phyloP scores from a whole-genome alignment of 2,888 invertebrate genomes.

The Erannis defoliaria region DNA sequence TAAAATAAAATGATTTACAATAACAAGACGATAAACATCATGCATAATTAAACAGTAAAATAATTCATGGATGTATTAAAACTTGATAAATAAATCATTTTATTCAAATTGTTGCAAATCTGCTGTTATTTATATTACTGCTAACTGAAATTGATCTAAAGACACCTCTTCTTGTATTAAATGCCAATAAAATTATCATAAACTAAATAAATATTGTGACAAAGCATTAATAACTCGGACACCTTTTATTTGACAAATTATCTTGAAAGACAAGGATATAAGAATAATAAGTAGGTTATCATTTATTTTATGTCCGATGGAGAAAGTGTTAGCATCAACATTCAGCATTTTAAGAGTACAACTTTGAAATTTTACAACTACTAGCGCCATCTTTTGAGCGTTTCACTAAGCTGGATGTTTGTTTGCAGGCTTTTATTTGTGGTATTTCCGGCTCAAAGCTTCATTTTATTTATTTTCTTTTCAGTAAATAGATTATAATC shows the following conservation, averaged over 20 bases:
- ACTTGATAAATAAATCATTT: slow-evolving; percentile 62
- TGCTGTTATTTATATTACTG: slow-evolving; percentile 56
- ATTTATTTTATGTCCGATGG: slow-evolving; percentile 25
- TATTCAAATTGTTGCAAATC: slow-evolving; percentile 68
- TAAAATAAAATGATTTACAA: not conserved
- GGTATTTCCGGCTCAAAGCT: not conserved
- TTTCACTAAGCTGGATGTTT: not conserved
- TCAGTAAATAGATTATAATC: too few relatives aligned
- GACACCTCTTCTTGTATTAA: slow-evolving; percentile 28
- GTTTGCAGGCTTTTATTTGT: too few relatives aligned
- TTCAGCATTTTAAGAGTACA: not conserved
- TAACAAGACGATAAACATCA: slow-evolving; percentile 40
- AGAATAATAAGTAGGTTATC: slow-evolving; percentile 23
- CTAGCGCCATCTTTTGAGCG: slow-evolving; percentile 55
- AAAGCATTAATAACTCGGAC: slow-evolving; percentile 24
- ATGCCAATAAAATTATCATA: slow-evolving; percentile 34
- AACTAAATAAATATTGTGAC: slow-evolving; percentile 22
- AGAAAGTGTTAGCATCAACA: slow-evolving; percentile 19
- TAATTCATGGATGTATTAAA: slow-evolving; percentile 66
- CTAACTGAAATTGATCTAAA: slow-evolving; percentile 51
- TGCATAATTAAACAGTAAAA: slow-evolving; percentile 54
- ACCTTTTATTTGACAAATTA: slow-evolving; percentile 28
- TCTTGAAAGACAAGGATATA: slow-evolving; percentile 28
- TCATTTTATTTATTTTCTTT: not conserved
- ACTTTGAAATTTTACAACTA: slow-evolving; percentile 31